phyloP scores from a whole-genome alignment of 2,797 vertebrate genomes.

The Dallia pectoralis region DNA sequence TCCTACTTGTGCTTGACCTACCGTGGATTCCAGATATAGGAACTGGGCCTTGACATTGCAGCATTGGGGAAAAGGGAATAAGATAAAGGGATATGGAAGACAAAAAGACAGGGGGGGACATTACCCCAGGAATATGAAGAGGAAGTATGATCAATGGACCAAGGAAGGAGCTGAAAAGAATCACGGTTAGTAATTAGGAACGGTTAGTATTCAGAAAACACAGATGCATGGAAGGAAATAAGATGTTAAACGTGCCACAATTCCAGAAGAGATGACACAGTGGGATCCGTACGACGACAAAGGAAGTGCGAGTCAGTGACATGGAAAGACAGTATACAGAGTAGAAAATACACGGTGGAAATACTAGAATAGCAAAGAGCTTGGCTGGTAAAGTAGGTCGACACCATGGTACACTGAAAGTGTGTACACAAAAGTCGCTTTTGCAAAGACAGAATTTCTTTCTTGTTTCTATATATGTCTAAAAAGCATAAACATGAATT shows the following conservation, averaged over 20 bases:
- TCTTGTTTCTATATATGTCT: too few relatives aligned
- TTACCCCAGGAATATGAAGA: slow-evolving; percentile 19
- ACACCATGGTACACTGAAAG: neutral
- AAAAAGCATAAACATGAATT: too few relatives aligned
- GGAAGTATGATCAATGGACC: slow-evolving; percentile 3
- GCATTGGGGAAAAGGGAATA: slow-evolving; percentile 41
- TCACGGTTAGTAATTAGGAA: too few relatives aligned
- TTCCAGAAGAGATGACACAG: neutral
- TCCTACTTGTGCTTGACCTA: slow-evolving; percentile 60
- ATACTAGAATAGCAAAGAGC: neutral
- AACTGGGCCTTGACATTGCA: slow-evolving; percentile 68
- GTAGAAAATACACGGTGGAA: neutral
- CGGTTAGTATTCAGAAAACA: neutral
- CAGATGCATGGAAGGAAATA: slow-evolving; percentile 3
- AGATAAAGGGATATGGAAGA: slow-evolving; percentile 20
- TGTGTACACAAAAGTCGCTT: too few relatives aligned
- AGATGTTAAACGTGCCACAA: neutral
- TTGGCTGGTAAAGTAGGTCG: neutral
- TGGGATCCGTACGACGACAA: neutral
- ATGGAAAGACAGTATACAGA: slow-evolving; percentile 6
- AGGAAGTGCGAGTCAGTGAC: slow-evolving; percentile 21
- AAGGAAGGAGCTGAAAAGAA: neutral
- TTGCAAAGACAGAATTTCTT: too few relatives aligned
- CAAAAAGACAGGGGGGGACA: slow-evolving; percentile 34
- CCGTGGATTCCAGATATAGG: slow-evolving; percentile 75